Percentiles rank a stretch among this genome's conserved stretches.
These are phyloP conservation scores for Cephus rjabovi DNA, from an alignment of 2,888 invertebrate species.

Conservation along the genomic window DNA sequence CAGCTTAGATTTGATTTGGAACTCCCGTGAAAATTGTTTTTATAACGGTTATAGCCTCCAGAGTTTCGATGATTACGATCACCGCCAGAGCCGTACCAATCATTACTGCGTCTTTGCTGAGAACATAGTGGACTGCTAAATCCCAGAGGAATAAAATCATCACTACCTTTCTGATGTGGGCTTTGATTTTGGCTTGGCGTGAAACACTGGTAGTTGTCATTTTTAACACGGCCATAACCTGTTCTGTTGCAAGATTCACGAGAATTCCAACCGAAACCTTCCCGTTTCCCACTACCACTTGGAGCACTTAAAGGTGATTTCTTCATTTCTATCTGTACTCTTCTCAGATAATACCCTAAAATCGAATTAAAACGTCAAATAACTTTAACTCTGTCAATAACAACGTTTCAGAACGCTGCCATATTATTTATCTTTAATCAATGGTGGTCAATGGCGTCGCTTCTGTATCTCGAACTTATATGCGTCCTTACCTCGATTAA, in stretches of 20 bases:
- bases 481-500: not conserved
- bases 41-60: not conserved
- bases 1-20: not conserved
- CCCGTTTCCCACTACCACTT: slow-evolving; percentile 30
- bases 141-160: slow-evolving; percentile 21
- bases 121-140: slow-evolving; percentile 14
- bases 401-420: not conserved
- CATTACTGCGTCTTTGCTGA: slow-evolving; percentile 29
- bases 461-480: not conserved
- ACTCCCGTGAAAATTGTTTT: slow-evolving; percentile 3
- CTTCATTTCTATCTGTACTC: slow-evolving; percentile 36
- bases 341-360: not conserved
- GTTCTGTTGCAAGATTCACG: slow-evolving; percentile 9
- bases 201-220: not conserved
- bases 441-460: not conserved
- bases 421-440: not conserved
- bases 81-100: slow-evolving; percentile 30
- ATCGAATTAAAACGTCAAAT: not conserved
- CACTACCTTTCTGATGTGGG: slow-evolving; percentile 5
- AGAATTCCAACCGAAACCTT: slow-evolving; percentile 34
- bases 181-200: not conserved
- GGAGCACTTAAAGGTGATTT: slow-evolving; percentile 53
- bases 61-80: slow-evolving; percentile 3
- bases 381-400: not conserved
- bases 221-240: slow-evolving; percentile 1